phyloP scores from a whole-genome alignment of 2,888 invertebrate genomes.

The Brenthis daphne region DNA sequence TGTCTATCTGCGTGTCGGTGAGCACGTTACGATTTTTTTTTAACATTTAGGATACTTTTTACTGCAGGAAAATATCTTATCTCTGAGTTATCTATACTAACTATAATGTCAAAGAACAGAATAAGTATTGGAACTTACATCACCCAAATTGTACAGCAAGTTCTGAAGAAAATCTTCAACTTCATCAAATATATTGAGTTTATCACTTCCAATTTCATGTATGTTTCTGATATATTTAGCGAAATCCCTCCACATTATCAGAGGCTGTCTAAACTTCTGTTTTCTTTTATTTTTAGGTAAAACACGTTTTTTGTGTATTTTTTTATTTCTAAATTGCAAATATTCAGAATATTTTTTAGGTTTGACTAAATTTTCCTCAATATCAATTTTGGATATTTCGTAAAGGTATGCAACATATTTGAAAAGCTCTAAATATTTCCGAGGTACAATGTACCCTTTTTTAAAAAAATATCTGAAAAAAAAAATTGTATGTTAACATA shows the following conservation, averaged over 20 bases:
- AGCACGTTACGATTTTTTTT: no score
- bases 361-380: conserved; percentile 1
- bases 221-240: conserved; percentile 31
- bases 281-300: conserved; percentile 44
- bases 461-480: conserved; percentile 44
- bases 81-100: no score
- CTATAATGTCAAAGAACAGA: no score
- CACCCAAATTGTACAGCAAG: conserved; percentile 43
- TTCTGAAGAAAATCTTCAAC: conserved; percentile 34
- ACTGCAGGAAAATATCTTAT: no score
- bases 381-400: conserved; percentile 38
- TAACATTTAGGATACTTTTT: no score
- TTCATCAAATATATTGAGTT: conserved; percentile 26
- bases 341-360: background rate
- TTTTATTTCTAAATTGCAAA: background rate
- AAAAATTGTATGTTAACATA: background rate
- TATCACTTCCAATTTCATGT: conserved; percentile 4
- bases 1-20: no score
- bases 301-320: conserved; percentile 24
- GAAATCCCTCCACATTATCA: conserved; percentile 38
- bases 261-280: conserved; percentile 30
- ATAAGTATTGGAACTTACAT: conserved; percentile 51
- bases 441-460: conserved; percentile 43
- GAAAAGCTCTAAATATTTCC: conserved; percentile 55
- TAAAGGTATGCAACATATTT: conserved; percentile 55